Conservation (phyloP, 2,113 vertebrate species). For the Sterrhoptilus dennistouni region DNA sequence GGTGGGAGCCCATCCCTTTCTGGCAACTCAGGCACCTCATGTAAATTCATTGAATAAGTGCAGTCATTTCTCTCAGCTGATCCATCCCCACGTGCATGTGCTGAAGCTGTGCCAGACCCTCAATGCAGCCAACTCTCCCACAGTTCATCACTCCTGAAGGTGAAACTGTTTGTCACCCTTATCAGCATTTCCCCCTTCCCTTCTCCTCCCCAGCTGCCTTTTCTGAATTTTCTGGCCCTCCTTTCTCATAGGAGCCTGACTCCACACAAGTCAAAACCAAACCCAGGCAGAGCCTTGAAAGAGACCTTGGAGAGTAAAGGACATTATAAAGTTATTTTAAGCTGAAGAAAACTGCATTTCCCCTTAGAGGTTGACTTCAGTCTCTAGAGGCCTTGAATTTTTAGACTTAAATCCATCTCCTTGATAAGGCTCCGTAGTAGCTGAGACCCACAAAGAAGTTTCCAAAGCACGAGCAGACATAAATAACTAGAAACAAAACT, state of each 20-base stretch:
- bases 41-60: slow-evolving; percentile 69
- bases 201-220: neutral
- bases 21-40: slow-evolving; percentile 42
- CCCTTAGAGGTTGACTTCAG: neutral
- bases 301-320: slow-evolving; percentile 44
- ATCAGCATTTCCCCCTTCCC: neutral
- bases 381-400: slow-evolving; percentile 16
- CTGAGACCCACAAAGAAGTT: slow-evolving; percentile 11
- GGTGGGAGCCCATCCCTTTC: neutral
- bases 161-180: slow-evolving; percentile 21
- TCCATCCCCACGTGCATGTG: slow-evolving; percentile 32
- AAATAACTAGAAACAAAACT: slow-evolving; percentile 38
- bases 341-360: slow-evolving; percentile 22
- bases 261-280: neutral
- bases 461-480: neutral
- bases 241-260: neutral
- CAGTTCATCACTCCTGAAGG: slow-evolving; percentile 61
- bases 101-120: slow-evolving; percentile 57
- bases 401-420: neutral
- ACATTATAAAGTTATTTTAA: slow-evolving; percentile 47
- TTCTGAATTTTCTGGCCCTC: neutral
- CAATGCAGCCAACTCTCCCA: slow-evolving; percentile 53
- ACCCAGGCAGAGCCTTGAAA: slow-evolving; percentile 1
- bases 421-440: neutral
- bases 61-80: slow-evolving; percentile 68